phyloP scores from a whole-genome alignment of 2,888 invertebrate species.

The Chrysolina oricalcia region DNA sequence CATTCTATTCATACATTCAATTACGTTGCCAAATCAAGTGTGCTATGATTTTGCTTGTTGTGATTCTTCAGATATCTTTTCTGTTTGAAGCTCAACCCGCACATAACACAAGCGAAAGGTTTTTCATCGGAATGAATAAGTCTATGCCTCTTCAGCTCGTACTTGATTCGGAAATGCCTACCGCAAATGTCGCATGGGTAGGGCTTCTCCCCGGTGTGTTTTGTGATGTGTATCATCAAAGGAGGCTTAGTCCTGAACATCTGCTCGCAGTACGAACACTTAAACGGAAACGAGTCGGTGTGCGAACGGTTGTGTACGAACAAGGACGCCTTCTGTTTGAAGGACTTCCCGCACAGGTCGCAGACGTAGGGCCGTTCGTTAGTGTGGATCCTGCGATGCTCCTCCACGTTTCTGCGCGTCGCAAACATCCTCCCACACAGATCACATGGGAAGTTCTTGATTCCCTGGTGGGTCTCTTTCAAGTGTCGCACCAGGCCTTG shows the following conservation, averaged over 20 bases:
- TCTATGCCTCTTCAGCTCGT: conserved; percentile 76
- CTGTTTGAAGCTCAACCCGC: conserved; percentile 72
- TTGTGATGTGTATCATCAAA: conserved; percentile 75
- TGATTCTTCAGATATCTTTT: conserved; percentile 75
- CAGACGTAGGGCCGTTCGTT: conserved; percentile 77
- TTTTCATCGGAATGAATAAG: conserved; percentile 74
- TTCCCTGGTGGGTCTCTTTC: conserved; percentile 77
- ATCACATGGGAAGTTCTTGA: conserved; percentile 76
- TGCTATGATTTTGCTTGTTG: conserved; percentile 70
- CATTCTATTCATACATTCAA: neutral
- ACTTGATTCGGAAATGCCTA: conserved; percentile 75
- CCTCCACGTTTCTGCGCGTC: conserved; percentile 76
- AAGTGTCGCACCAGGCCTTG: conserved; percentile 78
- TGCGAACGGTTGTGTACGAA: conserved; percentile 79
- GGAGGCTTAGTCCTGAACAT: conserved; percentile 77
- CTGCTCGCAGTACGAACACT: conserved; percentile 77
- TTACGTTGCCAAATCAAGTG: neutral
- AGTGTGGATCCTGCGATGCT: conserved; percentile 77
- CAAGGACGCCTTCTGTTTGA: conserved; percentile 79
- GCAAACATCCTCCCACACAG: conserved; percentile 76
- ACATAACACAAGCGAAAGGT: conserved; percentile 72
- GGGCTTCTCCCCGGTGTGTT: conserved; percentile 78
- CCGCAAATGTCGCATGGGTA: conserved; percentile 76
- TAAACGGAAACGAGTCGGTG: conserved; percentile 74
- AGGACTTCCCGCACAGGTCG: conserved; percentile 77